Evolutionary conservation across 2,888 invertebrate species (phyloP).

Genomic region (Bellardia bayeri): DNA sequence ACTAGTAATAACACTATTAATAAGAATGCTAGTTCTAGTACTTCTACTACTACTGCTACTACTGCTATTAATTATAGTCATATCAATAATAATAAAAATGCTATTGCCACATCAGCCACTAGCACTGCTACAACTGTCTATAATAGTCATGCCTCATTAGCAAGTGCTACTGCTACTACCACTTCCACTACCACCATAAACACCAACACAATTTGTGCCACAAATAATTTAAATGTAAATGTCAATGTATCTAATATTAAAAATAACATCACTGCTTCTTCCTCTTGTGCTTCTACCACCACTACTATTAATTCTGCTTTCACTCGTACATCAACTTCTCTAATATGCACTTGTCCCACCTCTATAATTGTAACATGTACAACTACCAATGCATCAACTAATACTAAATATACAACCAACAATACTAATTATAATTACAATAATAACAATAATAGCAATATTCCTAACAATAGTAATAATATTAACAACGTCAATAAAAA

Average conservation of each 20-base stretch:
- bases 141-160: conserved; percentile 71
- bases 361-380: conserved; percentile 70
- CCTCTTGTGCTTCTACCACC: conserved; percentile 63
- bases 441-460: conserved; percentile 33
- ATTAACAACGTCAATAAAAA: conserved; percentile 41
- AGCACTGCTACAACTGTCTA: conserved; percentile 55
- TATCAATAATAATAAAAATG: conserved; percentile 44
- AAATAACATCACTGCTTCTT: conserved; percentile 45
- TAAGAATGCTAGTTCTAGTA: conserved; percentile 52
- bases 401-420: conserved; percentile 50
- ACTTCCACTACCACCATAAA: conserved; percentile 53
- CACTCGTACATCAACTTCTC: conserved; percentile 75
- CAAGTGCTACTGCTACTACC: conserved; percentile 50
- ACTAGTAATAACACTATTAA: conserved; percentile 31
- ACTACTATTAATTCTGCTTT: conserved; percentile 36
- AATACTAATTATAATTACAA: conserved; percentile 45
- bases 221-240: conserved; percentile 70
- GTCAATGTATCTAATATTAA: conserved; percentile 62
- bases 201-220: conserved; percentile 70
- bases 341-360: conserved; percentile 80
- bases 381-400: conserved; percentile 70
- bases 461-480: conserved; percentile 44
- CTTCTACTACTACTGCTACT: conserved; percentile 56
- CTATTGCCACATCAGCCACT: conserved; percentile 57
- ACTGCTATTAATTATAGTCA: conserved; percentile 51